Percentiles rank a stretch among this genome's conserved stretches.
Evolutionary conservation across 2,113 vertebrate genomes (phyloP).

Genomic region (Pollachius pollachius): DNA sequence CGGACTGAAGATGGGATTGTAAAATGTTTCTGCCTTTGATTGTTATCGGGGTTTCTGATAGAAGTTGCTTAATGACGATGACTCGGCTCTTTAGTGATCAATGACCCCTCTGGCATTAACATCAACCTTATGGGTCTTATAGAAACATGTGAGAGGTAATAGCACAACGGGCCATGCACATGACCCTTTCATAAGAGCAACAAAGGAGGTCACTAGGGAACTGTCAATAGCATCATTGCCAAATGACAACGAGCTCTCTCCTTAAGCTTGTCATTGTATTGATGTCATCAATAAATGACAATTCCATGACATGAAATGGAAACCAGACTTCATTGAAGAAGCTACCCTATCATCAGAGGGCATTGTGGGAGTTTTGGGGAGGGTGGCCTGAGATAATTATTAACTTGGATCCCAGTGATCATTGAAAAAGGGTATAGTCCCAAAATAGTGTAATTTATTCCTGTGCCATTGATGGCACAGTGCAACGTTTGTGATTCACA

Average conservation of each 20-base stretch:
- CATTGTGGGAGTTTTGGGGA: too few species aligned
- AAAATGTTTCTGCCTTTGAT: constrained; percentile 2
- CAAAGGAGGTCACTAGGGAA: background rate
- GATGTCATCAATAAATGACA: background rate
- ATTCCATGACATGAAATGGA: too few species aligned
- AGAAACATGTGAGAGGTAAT: background rate
- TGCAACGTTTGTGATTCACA: too few species aligned
- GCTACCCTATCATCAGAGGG: too few species aligned
- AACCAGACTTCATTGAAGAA: too few species aligned
- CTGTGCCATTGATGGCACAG: too few species aligned
- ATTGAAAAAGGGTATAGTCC: too few species aligned
- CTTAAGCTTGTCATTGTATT: background rate
- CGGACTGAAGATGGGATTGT: background rate
- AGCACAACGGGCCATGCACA: background rate
- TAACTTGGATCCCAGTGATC: too few species aligned
- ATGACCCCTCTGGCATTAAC: background rate
- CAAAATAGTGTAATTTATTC: too few species aligned
- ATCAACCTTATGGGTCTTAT: too few species aligned
- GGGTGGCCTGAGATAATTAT: too few species aligned
- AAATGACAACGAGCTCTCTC: background rate
- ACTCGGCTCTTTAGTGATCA: constrained; percentile 16
- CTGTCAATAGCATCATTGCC: background rate
- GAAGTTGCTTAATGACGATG: constrained; percentile 8
- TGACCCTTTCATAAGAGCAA: background rate
- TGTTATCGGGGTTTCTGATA: constrained; percentile 17